Evolutionary conservation across 1,140 invertebrate genomes (phyloP), one percentile per base, ranked within the genome.

Genomic region (Pollicipes pollicipes): DNA sequence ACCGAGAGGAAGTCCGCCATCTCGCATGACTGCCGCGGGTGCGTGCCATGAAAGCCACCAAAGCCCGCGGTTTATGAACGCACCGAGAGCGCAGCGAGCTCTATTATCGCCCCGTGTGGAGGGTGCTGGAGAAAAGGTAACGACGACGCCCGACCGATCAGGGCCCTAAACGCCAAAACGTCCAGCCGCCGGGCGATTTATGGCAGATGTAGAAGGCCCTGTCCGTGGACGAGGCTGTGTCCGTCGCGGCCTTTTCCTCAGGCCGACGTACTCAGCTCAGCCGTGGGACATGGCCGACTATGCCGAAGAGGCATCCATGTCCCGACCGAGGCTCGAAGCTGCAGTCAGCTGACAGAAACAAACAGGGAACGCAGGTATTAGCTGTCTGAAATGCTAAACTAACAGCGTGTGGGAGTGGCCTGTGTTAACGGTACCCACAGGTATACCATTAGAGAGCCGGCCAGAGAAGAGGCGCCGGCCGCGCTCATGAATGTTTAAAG

Each of bases 401-500:
- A 58, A 58, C 45, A 58, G 45, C 10, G 45, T 17, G 45, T 58
- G 45, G 45, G 45, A 58, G 17, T 13, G 45, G 8, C 17, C 13
- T 10, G 10, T 24, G 45, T 24, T 58, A 58, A 58, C 45, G 45
- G 45, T 58, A 3, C 45, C 2, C n/a, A 2, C 45, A 58, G 45
- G 45, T 24, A 6, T 58, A 10, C 45, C 45, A 58, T 58, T 58
- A 58, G 45, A 58, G 45, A 58, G 45, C 35, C n/a, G n/a, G n/a
- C n/a, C 6, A 58, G 45, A 24, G 10, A 58, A 58, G 45, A 58
- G 45, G 45, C 45, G 2, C 13, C 8, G 17, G 21, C 2, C 45
- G 45, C 45, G 45, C 45, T 58, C 45, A 58, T 58, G 45, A 58
- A 58, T 58, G 45, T 58, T 58, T 58, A 58, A 58, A 58, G 45